These are phyloP conservation scores for Boleophthalmus pectinirostris DNA, from an alignment of 2,113 vertebrate genomes.

Conservation along the genomic window DNA sequence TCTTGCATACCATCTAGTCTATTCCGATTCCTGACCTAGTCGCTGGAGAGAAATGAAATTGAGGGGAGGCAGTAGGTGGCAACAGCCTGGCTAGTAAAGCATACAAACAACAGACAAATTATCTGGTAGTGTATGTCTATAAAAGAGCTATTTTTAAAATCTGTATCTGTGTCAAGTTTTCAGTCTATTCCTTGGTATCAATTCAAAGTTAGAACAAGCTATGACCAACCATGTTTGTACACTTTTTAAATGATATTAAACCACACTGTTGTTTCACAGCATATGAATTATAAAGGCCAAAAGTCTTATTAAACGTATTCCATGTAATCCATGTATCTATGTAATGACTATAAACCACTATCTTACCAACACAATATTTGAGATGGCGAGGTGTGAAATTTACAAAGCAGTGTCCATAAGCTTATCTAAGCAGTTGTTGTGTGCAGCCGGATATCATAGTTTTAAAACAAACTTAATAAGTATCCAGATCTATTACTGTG, in stretches of 20 bases:
- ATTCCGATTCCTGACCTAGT: no score
- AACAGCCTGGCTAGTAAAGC: no score
- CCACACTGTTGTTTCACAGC: not conserved
- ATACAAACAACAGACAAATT: no score
- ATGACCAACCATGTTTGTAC: not conserved
- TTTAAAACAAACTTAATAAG: constrained; percentile 34
- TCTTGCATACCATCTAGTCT: no score
- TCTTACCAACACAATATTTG: constrained; percentile 14
- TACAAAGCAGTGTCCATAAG: not conserved
- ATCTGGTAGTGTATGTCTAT: no score
- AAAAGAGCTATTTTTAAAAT: no score
- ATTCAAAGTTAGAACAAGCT: no score
- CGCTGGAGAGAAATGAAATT: no score
- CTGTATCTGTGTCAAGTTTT: no score
- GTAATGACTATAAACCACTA: constrained; percentile 45
- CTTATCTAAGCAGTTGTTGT: constrained; percentile 37
- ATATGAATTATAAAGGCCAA: not conserved
- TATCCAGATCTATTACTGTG: constrained; percentile 5
- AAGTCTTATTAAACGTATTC: not conserved
- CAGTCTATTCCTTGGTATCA: no score
- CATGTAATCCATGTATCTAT: not conserved
- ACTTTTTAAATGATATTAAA: not conserved
- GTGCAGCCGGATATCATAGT: constrained; percentile 8
- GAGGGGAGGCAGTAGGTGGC: no score
- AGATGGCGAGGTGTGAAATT: constrained; percentile 27